Base-by-base conservation (phyloP, 1,140 invertebrate genomes). In the Portunus trituberculatus region DNA sequence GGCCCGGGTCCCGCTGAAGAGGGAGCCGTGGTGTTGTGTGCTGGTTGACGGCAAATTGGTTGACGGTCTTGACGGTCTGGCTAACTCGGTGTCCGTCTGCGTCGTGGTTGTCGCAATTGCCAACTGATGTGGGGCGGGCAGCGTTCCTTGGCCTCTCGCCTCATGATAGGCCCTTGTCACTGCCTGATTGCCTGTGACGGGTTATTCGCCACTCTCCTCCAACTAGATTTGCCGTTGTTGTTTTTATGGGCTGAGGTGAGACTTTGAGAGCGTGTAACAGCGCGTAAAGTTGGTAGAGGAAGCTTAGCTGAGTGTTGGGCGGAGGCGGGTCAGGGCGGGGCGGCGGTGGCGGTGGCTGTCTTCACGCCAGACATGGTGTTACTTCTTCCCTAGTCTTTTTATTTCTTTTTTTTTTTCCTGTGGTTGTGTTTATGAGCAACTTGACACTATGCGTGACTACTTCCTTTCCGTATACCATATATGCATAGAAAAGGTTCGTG, bases 141-240 rank as follows among this genome's bases (percentile, higher is more conserved):
- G 67, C 67, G 20, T n/a, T 76, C 67, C n/a, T 25, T 76, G 76
- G 83, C 29, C 91, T 84, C 91, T 46, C n/a, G 32, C 31, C 92
- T 86, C 45, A 48, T 93, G 76, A 93, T 82, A 82, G 28, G 67
- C 45, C 67, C 31, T 93, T 87, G 92, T 93, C 83, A 93, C 83
- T 93, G 82, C 82, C 83, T 93, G 92, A 52, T 93, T 93, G 67
- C 92, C 92, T 93, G n/a, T 93, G 92, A 93, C 46, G 92, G 82
- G 92, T 86, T 48, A 86, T 29, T 82, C 45, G 92, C 82, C 92
- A 16, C 84, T 86, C 92, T 52, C 92, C 67, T 93, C 92, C 25
- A 45, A 12, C 67, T 86, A 82, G 67, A 83, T 39, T 86, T 83
- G 82, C 76, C 67, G 48, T 92, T 39, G 91, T 92, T 82, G 91